A percentile compares a stretch with the other conserved stretches of the same genome.
phyloP scores from a whole-genome alignment of 2,797 vertebrate species.

The Argya squamiceps region DNA sequence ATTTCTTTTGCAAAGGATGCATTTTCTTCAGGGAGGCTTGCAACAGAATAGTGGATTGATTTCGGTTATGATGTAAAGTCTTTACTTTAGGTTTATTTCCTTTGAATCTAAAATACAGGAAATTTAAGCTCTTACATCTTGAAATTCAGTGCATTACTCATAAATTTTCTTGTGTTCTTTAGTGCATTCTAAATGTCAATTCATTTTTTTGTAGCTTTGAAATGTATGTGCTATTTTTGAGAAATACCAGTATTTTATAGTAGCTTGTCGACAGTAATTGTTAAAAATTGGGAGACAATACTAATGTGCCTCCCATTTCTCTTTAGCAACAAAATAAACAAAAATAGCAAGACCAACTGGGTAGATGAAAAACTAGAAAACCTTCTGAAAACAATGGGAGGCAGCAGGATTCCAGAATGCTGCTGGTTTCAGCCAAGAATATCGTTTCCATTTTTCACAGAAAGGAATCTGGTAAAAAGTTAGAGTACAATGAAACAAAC shows the following conservation, averaged over 20 bases:
- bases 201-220: neutral
- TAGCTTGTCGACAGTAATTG: constrained; percentile 11
- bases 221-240: constrained; percentile 9
- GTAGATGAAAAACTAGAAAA: constrained; percentile 48
- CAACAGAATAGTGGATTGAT: neutral
- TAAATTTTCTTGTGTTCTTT: neutral
- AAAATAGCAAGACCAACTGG: constrained; percentile 26
- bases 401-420: neutral
- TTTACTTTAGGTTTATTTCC: neutral
- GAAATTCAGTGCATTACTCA: neutral
- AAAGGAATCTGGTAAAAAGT: constrained; percentile 10
- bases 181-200: neutral
- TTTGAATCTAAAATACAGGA: neutral
- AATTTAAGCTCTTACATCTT: neutral
- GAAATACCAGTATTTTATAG: constrained; percentile 4
- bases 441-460: neutral
- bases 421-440: constrained; percentile 5
- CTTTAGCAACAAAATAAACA: constrained; percentile 19
- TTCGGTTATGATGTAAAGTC: neutral
- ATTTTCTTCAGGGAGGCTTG: neutral
- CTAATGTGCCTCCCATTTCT: neutral
- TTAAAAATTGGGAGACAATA: constrained; percentile 1
- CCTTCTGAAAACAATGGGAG: constrained; percentile 1
- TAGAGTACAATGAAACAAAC: constrained; percentile 4
- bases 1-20: neutral